A percentile compares a stretch with the other conserved stretches of the same genome.
phyloP scores from a whole-genome alignment of 1,140 invertebrate species.

The Leptopilina boulardi region DNA sequence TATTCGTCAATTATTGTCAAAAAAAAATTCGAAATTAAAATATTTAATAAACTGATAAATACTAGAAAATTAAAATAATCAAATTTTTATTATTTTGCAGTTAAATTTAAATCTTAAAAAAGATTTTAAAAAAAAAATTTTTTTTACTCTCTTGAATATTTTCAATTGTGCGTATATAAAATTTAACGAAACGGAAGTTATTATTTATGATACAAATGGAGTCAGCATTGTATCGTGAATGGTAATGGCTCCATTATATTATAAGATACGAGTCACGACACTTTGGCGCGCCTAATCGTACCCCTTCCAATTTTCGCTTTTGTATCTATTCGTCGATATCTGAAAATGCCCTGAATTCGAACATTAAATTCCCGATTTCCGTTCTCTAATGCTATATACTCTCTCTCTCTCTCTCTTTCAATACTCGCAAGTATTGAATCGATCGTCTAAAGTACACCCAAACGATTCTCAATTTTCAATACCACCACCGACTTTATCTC shows the following conservation, averaged over 20 bases:
- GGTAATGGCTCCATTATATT: conserved; percentile 25
- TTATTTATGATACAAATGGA: conserved; percentile 43
- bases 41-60: no score
- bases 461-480: conserved; percentile 43
- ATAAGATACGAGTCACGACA: conserved; percentile 39
- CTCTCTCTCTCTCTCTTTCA: no score
- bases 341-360: conserved; percentile 44
- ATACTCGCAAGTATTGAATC: conserved; percentile 18
- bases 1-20: no score
- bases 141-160: background rate
- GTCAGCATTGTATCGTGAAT: conserved; percentile 21
- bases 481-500: conserved; percentile 32
- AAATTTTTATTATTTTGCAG: no score
- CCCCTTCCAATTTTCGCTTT: conserved; percentile 36
- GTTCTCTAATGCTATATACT: conserved; percentile 41
- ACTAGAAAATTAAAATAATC: no score
- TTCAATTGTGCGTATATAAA: background rate
- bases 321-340: conserved; percentile 40
- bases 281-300: conserved; percentile 45
- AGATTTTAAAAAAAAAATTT: no score
- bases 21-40: no score
- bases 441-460: conserved; percentile 38
- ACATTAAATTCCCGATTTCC: conserved; percentile 53
- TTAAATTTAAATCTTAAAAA: no score
- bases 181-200: conserved; percentile 39